These are phyloP conservation scores for Bilobella aurantiaca DNA, from an alignment of 1,140 invertebrate genomes.

Conservation along the genomic window DNA sequence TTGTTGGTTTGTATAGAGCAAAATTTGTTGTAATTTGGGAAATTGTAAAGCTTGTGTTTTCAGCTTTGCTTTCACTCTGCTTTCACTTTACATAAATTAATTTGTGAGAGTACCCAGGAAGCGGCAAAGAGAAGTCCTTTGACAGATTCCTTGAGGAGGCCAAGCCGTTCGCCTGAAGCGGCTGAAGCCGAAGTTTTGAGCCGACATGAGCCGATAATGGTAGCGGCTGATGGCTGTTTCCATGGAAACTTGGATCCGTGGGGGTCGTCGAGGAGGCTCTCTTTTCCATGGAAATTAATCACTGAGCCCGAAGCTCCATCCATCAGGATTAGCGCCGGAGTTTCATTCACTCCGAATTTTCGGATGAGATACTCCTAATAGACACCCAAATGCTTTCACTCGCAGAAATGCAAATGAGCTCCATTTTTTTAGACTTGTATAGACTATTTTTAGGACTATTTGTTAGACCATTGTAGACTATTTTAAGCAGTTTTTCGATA, in stretches of 20 bases:
- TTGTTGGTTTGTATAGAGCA: too few species aligned
- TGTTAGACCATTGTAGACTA: neutral
- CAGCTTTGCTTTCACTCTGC: too few species aligned
- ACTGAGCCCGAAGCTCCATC: slow-evolving; percentile 50
- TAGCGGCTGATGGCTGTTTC: slow-evolving; percentile 51
- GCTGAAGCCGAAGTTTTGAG: slow-evolving; percentile 50
- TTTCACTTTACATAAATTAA: too few species aligned
- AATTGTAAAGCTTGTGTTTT: too few species aligned
- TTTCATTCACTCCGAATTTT: slow-evolving; percentile 59
- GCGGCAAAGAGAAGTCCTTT: slow-evolving; percentile 69
- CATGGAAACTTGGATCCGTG: slow-evolving; percentile 58
- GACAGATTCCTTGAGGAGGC: neutral
- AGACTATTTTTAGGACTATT: neutral
- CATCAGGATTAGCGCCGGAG: slow-evolving; percentile 62
- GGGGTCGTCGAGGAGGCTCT: slow-evolving; percentile 56
- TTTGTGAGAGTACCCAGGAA: slow-evolving; percentile 75
- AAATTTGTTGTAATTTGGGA: too few species aligned
- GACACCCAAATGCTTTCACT: slow-evolving; percentile 30
- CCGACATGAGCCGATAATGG: slow-evolving; percentile 49
- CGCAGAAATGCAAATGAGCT: slow-evolving; percentile 27
- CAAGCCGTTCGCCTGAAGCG: slow-evolving; percentile 28
- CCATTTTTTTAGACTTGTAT: neutral
- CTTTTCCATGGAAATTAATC: slow-evolving; percentile 56
- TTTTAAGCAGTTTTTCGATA: neutral
- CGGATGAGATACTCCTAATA: slow-evolving; percentile 54